Percentiles rank a stretch among this genome's conserved stretches.
phyloP scores from a whole-genome alignment of 2,888 invertebrate genomes.

The Schizotus pectinicornis region DNA sequence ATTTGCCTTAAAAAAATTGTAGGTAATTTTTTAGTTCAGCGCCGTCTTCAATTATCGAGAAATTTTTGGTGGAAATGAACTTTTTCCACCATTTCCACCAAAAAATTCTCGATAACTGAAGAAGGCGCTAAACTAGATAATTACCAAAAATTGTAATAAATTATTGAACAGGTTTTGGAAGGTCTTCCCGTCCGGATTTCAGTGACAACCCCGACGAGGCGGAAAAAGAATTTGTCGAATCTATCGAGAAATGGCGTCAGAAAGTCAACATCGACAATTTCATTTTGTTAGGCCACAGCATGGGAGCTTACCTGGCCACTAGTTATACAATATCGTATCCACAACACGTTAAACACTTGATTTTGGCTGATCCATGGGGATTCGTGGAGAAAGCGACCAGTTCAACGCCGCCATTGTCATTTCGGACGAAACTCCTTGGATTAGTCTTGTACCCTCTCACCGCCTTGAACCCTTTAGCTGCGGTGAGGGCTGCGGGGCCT shows the following conservation, averaged over 20 bases:
- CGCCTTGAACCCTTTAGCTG: conserved; percentile 86
- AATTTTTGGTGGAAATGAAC: too few relatives aligned
- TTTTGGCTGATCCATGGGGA: conserved; percentile 91
- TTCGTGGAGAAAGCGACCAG: conserved; percentile 70
- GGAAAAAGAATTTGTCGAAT: conserved; percentile 87
- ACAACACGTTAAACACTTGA: conserved; percentile 84
- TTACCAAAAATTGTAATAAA: too few relatives aligned
- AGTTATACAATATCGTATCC: conserved; percentile 87
- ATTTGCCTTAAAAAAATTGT: neutral
- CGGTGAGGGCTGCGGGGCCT: conserved; percentile 87
- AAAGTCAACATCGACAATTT: conserved; percentile 85
- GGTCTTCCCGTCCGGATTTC: conserved; percentile 88
- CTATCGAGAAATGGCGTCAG: conserved; percentile 92
- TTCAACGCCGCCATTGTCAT: conserved; percentile 70
- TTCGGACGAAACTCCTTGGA: conserved; percentile 81
- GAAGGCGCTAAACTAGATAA: too few relatives aligned
- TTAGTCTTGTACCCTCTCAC: conserved; percentile 71
- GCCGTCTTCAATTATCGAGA: too few relatives aligned
- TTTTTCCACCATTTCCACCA: too few relatives aligned
- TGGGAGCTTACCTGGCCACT: conserved; percentile 89
- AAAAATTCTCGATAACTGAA: too few relatives aligned
- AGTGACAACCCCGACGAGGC: conserved; percentile 76
- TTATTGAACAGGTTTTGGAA: conserved; percentile 77
- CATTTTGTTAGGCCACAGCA: conserved; percentile 89
- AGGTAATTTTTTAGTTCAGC: too few relatives aligned